phyloP scores from a whole-genome alignment of 2,113 vertebrate species.

The Ceuthmochares aereus region DNA sequence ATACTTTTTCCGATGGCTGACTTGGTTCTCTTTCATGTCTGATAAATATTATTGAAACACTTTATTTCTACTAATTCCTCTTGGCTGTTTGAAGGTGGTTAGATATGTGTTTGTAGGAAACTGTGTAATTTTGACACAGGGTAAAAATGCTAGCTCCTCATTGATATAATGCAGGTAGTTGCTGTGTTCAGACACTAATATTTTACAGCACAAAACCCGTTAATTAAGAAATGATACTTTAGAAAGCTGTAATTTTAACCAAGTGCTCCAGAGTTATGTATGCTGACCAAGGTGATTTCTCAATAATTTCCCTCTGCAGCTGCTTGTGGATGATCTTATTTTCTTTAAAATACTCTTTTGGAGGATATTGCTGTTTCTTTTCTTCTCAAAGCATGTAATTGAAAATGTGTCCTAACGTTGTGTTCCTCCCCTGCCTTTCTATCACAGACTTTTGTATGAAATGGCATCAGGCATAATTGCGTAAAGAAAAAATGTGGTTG shows the following conservation, averaged over 20 bases:
- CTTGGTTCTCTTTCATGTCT: slow-evolving; percentile 1
- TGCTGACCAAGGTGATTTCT: not conserved
- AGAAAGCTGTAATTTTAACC: not conserved
- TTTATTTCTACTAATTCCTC: not conserved
- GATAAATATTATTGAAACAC: not conserved
- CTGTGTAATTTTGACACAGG: not conserved
- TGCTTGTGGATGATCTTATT: not conserved
- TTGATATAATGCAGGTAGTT: not conserved
- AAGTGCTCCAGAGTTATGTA: not conserved
- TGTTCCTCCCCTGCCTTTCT: not conserved
- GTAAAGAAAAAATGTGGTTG: not conserved
- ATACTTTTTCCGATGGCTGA: not conserved
- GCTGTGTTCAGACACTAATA: not conserved
- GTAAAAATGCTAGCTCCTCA: not conserved
- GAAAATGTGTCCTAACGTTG: not conserved
- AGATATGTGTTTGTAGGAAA: not conserved
- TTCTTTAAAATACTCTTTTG: not conserved
- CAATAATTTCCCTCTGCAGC: not conserved
- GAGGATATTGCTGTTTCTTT: not conserved
- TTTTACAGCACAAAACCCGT: not conserved
- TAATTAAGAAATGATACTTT: not conserved
- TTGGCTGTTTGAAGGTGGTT: not conserved
- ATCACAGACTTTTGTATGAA: not conserved
- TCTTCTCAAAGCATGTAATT: not conserved
- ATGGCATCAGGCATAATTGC: not conserved